Evolutionary conservation across 1,140 invertebrate species (phyloP).

Genomic region (Bilobella aurantiaca): DNA sequence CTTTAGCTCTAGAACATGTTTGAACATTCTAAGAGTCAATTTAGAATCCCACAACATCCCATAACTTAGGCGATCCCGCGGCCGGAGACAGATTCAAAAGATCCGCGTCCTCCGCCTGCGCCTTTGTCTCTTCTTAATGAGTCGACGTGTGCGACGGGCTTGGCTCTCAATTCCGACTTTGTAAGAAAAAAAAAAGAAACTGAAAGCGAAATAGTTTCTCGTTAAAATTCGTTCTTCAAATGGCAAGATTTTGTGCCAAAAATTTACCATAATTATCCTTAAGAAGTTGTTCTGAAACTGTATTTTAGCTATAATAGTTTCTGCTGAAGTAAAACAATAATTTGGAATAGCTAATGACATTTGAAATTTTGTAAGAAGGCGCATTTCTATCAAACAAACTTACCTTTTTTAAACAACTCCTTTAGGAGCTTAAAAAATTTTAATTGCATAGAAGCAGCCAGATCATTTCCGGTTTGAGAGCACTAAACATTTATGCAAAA

Average conservation of each 20-base stretch:
- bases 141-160: not conserved
- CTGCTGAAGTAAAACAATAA: too few species aligned
- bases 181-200: not conserved
- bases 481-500: not conserved
- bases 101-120: too few species aligned
- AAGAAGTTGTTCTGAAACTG: too few species aligned
- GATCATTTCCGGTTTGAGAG: not conserved
- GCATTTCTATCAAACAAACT: too few species aligned
- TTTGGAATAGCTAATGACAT: too few species aligned
- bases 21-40: conserved; percentile 3
- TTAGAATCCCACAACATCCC: conserved; percentile 8
- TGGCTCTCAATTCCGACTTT: not conserved
- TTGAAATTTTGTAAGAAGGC: too few species aligned
- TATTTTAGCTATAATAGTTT: too few species aligned
- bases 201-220: too few species aligned
- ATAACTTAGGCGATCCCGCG: not conserved
- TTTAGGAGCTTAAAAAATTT: not conserved
- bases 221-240: too few species aligned
- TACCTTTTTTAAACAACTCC: not conserved
- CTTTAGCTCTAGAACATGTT: conserved; percentile 5
- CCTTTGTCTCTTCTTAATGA: not conserved
- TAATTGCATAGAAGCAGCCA: not conserved
- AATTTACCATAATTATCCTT: too few species aligned
- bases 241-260: too few species aligned
- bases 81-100: too few species aligned